Evolutionary conservation across 2,113 vertebrate genomes (phyloP).

Genomic region (Pseudorhombus dupliciocellatus): DNA sequence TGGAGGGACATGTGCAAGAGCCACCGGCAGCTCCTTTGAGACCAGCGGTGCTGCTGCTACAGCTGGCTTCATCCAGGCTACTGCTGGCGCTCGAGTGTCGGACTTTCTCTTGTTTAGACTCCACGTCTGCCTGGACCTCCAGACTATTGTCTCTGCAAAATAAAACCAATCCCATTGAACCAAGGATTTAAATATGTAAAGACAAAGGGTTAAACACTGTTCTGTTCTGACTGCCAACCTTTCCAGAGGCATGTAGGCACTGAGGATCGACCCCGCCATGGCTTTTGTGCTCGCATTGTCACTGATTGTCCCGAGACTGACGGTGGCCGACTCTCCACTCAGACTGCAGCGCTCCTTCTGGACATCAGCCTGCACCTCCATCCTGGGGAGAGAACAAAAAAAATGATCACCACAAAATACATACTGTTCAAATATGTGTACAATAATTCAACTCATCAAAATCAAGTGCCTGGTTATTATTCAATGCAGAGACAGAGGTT

Average conservation of each 20-base stretch:
- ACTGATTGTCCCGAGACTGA: constrained; percentile 95
- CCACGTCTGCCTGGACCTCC: constrained; percentile 95
- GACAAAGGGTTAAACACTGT: too few relatives aligned
- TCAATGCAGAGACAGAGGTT: not conserved
- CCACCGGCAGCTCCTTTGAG: constrained; percentile 42
- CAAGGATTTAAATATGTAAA: not conserved
- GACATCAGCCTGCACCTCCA: constrained; percentile 98
- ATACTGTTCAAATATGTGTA: too few relatives aligned
- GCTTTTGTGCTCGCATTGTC: constrained; percentile 98
- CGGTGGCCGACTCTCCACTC: constrained; percentile 96
- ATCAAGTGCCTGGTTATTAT: not conserved
- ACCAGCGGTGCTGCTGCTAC: constrained; percentile 69
- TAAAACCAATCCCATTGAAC: not conserved
- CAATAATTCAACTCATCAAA: too few relatives aligned
- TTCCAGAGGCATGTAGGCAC: constrained; percentile 92
- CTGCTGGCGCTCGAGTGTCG: constrained; percentile 93
- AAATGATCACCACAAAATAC: not conserved
- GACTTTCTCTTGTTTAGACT: constrained; percentile 89
- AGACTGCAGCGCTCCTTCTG: constrained; percentile 97
- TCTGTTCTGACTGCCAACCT: constrained; percentile 83
- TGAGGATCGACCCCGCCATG: constrained; percentile 98
- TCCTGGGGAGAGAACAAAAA: constrained; percentile 71
- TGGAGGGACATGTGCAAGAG: constrained; percentile 53
- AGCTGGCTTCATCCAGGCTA: constrained; percentile 88
- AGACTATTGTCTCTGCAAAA: constrained; percentile 89